Percentiles rank a stretch among this genome's conserved stretches.
Conservation (phyloP, 2,888 invertebrate species). For the Hedya salicella region DNA sequence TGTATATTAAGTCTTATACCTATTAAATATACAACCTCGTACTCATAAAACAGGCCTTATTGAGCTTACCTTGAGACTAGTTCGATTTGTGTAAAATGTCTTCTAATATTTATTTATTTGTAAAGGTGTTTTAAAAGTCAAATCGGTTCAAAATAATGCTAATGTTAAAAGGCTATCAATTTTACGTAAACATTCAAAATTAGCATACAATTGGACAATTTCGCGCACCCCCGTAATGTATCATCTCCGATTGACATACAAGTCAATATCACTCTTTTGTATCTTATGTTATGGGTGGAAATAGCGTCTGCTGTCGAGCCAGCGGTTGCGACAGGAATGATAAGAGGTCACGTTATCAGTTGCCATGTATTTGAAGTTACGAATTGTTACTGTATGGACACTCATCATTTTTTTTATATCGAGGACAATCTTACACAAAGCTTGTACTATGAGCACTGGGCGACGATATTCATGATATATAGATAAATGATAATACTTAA, state of each 20-base stretch:
- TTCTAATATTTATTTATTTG: too few species aligned
- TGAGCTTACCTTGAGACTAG: too few species aligned
- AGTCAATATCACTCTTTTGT: neutral
- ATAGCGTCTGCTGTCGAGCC: neutral
- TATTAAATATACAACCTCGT: too few species aligned
- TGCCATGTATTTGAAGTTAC: constrained; percentile 11
- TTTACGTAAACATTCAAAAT: constrained; percentile 25
- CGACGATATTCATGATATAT: too few species aligned
- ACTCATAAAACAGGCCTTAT: too few species aligned
- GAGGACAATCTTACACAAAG: too few species aligned
- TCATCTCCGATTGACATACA: neutral
- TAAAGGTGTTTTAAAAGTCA: constrained; percentile 30
- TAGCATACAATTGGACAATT: constrained; percentile 39
- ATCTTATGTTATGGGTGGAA: neutral
- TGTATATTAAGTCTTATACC: too few species aligned
- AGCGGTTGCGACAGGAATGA: constrained; percentile 9
- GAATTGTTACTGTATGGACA: neutral
- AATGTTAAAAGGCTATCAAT: constrained; percentile 27
- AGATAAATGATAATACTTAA: too few species aligned
- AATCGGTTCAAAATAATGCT: constrained; percentile 2
- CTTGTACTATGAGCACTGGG: too few species aligned
- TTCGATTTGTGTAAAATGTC: too few species aligned
- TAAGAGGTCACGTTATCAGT: constrained; percentile 42
- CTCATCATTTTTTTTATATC: neutral
- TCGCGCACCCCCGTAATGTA: neutral